These are phyloP conservation scores for Mamestra brassicae DNA, from an alignment of 2,888 invertebrate genomes.

Conservation along the genomic window DNA sequence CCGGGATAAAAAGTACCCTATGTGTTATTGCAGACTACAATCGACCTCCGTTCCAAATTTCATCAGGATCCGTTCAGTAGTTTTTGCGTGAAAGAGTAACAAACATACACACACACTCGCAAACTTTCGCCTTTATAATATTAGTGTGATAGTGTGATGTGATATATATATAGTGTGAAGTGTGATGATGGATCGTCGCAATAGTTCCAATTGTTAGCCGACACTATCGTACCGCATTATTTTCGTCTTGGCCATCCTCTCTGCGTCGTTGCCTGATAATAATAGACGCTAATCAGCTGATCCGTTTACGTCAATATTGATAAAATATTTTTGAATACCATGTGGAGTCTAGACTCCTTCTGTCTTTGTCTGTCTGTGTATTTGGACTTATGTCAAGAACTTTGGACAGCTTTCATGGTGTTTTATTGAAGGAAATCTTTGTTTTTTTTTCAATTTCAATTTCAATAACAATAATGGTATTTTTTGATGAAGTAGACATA, in stretches of 20 bases:
- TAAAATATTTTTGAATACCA: constrained; percentile 23
- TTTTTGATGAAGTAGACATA: too few relatives aligned
- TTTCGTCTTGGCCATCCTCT: constrained; percentile 40
- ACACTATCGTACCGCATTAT: constrained; percentile 30
- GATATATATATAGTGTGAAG: too few relatives aligned
- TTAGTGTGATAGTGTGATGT: constrained; percentile 7
- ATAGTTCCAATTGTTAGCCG: constrained; percentile 48
- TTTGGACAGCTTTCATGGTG: not conserved
- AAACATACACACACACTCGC: too few relatives aligned
- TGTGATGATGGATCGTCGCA: constrained; percentile 28
- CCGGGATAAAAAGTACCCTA: too few relatives aligned
- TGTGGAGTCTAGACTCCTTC: constrained; percentile 16
- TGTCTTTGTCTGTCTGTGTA: constrained; percentile 21
- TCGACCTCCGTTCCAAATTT: too few relatives aligned
- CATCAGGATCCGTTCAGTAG: too few relatives aligned
- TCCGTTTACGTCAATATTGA: constrained; percentile 52
- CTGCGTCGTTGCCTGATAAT: constrained; percentile 38
- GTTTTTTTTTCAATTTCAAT: too few relatives aligned
- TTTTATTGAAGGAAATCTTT: too few relatives aligned
- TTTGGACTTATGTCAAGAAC: constrained; percentile 12
- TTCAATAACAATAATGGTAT: too few relatives aligned
- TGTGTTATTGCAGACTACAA: too few relatives aligned
- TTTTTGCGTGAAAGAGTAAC: too few relatives aligned
- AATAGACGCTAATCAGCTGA: constrained; percentile 56
- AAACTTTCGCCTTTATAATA: too few relatives aligned